A percentile compares a stretch with the other conserved stretches of the same genome.
Conservation (phyloP, 1,140 invertebrate species). For the Drosophila kurseongensis region DNA sequence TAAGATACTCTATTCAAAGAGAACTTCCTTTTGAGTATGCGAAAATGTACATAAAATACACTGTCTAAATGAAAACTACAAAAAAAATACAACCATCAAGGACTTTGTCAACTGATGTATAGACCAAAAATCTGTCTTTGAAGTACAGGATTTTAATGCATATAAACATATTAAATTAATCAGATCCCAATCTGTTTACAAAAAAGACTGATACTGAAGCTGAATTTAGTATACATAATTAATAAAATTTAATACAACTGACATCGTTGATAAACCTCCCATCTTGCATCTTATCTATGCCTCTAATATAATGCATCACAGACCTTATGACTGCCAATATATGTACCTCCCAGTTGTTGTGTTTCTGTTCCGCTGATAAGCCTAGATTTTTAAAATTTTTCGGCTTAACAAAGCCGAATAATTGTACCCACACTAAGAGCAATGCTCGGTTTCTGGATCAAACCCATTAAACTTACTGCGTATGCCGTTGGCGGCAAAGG, state of each 20-base stretch:
- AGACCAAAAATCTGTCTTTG: no score
- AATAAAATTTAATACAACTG: neutral
- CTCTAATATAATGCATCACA: slow-evolving; percentile 10
- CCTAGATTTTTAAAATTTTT: slow-evolving; percentile 36
- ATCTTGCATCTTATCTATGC: slow-evolving; percentile 20
- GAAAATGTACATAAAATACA: neutral
- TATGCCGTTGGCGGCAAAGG: slow-evolving; percentile 83
- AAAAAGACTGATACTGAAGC: no score
- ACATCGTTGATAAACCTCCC: neutral
- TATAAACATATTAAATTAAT: no score
- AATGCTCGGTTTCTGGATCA: neutral
- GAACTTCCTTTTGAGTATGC: neutral
- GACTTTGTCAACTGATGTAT: no score
- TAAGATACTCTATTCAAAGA: neutral
- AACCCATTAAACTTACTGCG: slow-evolving; percentile 70
- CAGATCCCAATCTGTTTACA: no score
- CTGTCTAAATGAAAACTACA: no score
- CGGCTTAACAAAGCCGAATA: slow-evolving; percentile 45
- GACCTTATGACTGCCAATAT: slow-evolving; percentile 26
- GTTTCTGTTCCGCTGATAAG: slow-evolving; percentile 51
- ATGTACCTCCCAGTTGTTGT: slow-evolving; percentile 35
- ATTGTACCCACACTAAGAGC: slow-evolving; percentile 34
- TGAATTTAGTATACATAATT: no score
- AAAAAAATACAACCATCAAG: no score
- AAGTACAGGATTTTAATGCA: no score